phyloP scores from a whole-genome alignment of 2,797 vertebrate species.

The Sebastes minor region DNA sequence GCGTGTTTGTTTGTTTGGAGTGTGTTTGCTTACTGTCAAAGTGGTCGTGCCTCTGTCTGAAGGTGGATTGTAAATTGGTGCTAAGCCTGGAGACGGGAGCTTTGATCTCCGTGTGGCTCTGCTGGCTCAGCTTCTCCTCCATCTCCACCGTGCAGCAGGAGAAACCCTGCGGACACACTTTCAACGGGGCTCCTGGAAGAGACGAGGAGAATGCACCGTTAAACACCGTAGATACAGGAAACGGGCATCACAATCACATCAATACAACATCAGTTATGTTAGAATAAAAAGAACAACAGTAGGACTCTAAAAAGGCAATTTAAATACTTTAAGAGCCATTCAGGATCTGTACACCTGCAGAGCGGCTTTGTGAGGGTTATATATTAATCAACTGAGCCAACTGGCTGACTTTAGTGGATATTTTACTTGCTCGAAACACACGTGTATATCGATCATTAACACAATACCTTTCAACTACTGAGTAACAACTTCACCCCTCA shows the following conservation, averaged over 20 bases:
- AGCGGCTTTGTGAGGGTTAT: background rate
- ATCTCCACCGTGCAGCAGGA: slow-evolving; percentile 97
- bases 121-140: slow-evolving; percentile 95
- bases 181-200: slow-evolving; percentile 90
- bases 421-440: background rate
- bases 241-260: background rate
- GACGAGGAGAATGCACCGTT: background rate
- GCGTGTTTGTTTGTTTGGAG: slow-evolving; percentile 19
- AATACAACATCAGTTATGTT: background rate
- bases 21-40: slow-evolving; percentile 91
- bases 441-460: background rate
- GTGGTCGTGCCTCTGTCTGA: slow-evolving; percentile 91
- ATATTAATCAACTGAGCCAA: background rate
- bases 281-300: background rate
- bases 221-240: background rate
- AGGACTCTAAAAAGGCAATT: background rate
- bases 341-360: background rate
- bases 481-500: slow-evolving; percentile 29
- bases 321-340: background rate
- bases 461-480: background rate
- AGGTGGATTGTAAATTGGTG: slow-evolving; percentile 88
- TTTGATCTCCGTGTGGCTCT: slow-evolving; percentile 92
- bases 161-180: slow-evolving; percentile 92
- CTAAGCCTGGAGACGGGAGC: slow-evolving; percentile 88
- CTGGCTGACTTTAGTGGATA: background rate